Base-by-base conservation (phyloP, 30 jellyfish, hydroid and myxozoan genomes). In the Mastigias papua region DNA sequence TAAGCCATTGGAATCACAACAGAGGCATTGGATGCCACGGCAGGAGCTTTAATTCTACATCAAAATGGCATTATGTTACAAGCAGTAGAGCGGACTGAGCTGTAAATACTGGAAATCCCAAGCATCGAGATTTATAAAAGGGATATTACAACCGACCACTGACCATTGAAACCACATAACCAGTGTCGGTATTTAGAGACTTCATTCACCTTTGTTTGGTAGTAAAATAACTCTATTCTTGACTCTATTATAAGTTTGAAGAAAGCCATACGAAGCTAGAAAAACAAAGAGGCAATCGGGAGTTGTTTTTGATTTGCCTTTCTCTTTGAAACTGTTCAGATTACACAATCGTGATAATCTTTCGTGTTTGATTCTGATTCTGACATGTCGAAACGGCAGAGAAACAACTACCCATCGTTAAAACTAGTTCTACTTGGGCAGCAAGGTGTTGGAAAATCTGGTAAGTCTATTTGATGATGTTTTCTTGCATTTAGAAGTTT, bases 381-480 rank as follows among this genome's bases (percentile, higher is more conserved):
- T 69, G 51, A 32, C 16, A 84, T 90, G 94, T 91, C 98, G 73
- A 91, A 91, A 71, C 62, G 98, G 13, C 97, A 90, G 57, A 60
- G 98, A 75, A 88, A 88, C 63, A 76, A 80, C 32, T 83, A 71
- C 29, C 98, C 98, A 2, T 75, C 90, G 46, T 27, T 85, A 37
- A 61, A 86, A 42, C 78, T 91, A 30, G 93, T 85, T 0, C 62
- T 91, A 85, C 79, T 91, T 9, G 98, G 98, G 22, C 86, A 83
- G 48, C 90, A 85, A 73, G 98, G 98, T 23, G 98, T 91, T 57
- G 98, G 98, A 46, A 91, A 91, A 71, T 84, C 98, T 57, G 98
- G 98, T 91, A 57, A 48, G 83, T 58, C 34, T 34, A 29, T 51
- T 51, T 51, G 25, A 46, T 6, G 16, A 46, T 46, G 60, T 46